Evolutionary conservation across 2,113 vertebrate genomes (phyloP).

Genomic region (Phycodurus eques): DNA sequence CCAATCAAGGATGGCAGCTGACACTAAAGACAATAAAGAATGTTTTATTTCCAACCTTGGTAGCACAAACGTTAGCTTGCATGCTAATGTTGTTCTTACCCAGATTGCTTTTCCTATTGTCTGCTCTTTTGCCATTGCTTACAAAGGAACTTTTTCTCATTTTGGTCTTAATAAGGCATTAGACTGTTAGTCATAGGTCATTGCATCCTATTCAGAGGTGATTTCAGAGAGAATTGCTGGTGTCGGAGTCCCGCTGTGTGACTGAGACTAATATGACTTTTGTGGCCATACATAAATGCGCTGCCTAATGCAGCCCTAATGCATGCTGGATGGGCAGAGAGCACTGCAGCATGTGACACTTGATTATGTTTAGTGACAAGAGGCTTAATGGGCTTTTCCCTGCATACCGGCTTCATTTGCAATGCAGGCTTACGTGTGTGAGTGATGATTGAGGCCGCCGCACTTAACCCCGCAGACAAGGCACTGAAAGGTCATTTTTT

Average conservation of each 20-base stretch:
- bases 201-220: slow-evolving; percentile 9
- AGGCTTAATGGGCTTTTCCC: slow-evolving; percentile 46
- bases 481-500: slow-evolving; percentile 25
- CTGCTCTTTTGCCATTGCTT: not conserved
- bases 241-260: not conserved
- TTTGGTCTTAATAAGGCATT: slow-evolving; percentile 7
- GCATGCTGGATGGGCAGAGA: slow-evolving; percentile 25
- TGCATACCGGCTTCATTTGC: slow-evolving; percentile 22
- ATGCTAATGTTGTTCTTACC: not conserved
- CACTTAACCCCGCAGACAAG: slow-evolving; percentile 41
- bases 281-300: slow-evolving; percentile 28
- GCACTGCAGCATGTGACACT: slow-evolving; percentile 38
- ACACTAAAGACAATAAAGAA: not conserved
- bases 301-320: slow-evolving; percentile 37
- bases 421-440: slow-evolving; percentile 46
- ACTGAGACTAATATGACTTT: slow-evolving; percentile 14
- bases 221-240: slow-evolving; percentile 5
- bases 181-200: slow-evolving; percentile 10
- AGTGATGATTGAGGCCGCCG: slow-evolving; percentile 50
- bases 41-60: slow-evolving; percentile 29
- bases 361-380: slow-evolving; percentile 55
- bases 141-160: slow-evolving; percentile 7
- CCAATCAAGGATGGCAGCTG: not conserved
- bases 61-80: slow-evolving; percentile 23
- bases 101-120: not conserved